Base-by-base conservation (phyloP, 2,888 invertebrate genomes). In the Myathropa florea region DNA sequence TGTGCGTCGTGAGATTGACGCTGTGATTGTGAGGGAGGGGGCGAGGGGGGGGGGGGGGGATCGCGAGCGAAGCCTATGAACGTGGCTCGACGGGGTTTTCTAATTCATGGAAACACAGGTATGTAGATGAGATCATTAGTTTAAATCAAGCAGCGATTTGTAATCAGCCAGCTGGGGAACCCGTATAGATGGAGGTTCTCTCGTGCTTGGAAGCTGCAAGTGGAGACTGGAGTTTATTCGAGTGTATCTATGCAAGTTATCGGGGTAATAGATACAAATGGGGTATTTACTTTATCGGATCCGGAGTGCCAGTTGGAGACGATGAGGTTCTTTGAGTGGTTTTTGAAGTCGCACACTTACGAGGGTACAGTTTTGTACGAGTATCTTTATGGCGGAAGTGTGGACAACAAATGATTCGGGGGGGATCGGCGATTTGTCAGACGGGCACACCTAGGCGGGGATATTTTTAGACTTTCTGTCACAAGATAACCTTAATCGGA, bases 91-190 rank as follows among this genome's bases (percentile, higher is more conserved):
- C 33, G 64, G 53, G 53, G 18, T 60, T 72, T 72, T 75, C 61
- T 28, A 36, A 67, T 76, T 63, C 18, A 57, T 63, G 72, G 28
- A 85, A 46, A 68, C 46, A 81, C 72, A 81, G 85, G 81, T 81
- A 77, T 85, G 67, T 55, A 46, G 81, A 72, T 85, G 85, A 85
- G 72, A 77, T 85, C 85, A 85, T 73, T 68, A 53, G 28, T 53
- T 72, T 77, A 73, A 72, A 80, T 85, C 81, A 75, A 81, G 72
- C 61, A 63, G 71, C 60, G 46, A 76, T 61, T 70, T 70, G 81
- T 59, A 59, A 71, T 81, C 70, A 75, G 63, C 57, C 61, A 12
- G 60, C 39, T 24, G 63, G 61, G 7, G 28, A 26, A 30, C 70
- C 53, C 70, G 68, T 67, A 39, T 60, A n/a, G n/a, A 10, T 28